Conservation (phyloP, 2,797 vertebrate species). For the Smutsia gigantea region DNA sequence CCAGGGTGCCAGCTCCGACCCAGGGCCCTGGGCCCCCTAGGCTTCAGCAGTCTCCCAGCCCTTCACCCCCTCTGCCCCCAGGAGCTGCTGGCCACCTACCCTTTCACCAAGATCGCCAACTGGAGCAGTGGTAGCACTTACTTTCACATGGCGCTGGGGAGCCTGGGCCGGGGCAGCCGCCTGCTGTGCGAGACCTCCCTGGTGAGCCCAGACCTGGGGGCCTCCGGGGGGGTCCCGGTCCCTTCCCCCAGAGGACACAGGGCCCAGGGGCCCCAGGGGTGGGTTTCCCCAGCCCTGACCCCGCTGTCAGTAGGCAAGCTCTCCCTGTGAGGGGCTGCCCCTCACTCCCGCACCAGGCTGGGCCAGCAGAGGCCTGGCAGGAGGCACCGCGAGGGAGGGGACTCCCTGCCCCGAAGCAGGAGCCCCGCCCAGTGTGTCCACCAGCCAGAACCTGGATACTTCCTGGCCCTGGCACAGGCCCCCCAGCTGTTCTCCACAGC, state of each 20-base stretch:
- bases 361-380: not conserved
- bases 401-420: fast-evolving
- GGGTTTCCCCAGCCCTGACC: not conserved
- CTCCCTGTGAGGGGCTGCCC: not conserved
- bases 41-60: not conserved
- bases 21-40: not conserved
- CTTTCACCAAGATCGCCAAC: constrained; percentile 95
- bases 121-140: constrained; percentile 99
- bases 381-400: not conserved
- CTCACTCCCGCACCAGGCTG: not conserved
- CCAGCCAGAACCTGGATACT: not conserved
- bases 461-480: not conserved
- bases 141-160: constrained; percentile 97
- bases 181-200: constrained; percentile 97
- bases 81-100: constrained; percentile 92
- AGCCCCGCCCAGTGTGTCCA: not conserved
- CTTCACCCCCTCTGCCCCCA: constrained; percentile 72
- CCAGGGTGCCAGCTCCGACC: no score
- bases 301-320: not conserved
- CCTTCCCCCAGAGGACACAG: not conserved
- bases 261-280: not conserved
- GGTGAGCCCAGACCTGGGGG: constrained; percentile 87
- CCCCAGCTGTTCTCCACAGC: not conserved
- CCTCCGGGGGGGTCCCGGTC: not conserved
- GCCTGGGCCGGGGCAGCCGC: constrained; percentile 92